phyloP scores from a whole-genome alignment of 2,797 vertebrate genomes.

The Micropoecilia bifurca region DNA sequence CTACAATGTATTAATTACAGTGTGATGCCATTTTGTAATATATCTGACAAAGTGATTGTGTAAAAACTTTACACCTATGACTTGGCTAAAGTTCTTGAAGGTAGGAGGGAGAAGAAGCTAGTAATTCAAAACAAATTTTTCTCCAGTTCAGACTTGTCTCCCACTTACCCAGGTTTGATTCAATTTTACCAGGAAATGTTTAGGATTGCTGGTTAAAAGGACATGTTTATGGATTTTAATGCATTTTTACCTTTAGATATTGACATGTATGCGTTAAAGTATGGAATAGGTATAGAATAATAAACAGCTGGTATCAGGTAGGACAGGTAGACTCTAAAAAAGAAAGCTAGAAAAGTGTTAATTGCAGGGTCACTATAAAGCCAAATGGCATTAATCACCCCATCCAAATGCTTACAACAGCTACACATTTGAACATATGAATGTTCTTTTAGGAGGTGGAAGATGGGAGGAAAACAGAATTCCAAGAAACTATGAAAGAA shows the following conservation, averaged over 20 bases:
- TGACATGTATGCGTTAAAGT: background rate
- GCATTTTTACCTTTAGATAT: background rate
- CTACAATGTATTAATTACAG: background rate
- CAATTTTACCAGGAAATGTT: background rate
- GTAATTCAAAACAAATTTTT: background rate
- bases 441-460: background rate
- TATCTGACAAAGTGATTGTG: background rate
- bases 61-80: background rate
- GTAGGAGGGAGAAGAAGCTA: background rate
- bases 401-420: background rate
- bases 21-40: background rate
- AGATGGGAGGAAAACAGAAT: no score
- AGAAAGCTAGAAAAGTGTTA: background rate
- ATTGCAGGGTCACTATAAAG: background rate
- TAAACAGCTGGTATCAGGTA: background rate
- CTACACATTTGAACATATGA: background rate
- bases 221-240: background rate
- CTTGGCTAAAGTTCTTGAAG: background rate
- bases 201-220: background rate
- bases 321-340: background rate
- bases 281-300: background rate
- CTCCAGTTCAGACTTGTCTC: background rate
- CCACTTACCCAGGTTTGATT: background rate
- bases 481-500: no score
- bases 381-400: background rate